Conservation (phyloP, 2,888 invertebrate species). For the Caenorhabditis panamensis region DNA sequence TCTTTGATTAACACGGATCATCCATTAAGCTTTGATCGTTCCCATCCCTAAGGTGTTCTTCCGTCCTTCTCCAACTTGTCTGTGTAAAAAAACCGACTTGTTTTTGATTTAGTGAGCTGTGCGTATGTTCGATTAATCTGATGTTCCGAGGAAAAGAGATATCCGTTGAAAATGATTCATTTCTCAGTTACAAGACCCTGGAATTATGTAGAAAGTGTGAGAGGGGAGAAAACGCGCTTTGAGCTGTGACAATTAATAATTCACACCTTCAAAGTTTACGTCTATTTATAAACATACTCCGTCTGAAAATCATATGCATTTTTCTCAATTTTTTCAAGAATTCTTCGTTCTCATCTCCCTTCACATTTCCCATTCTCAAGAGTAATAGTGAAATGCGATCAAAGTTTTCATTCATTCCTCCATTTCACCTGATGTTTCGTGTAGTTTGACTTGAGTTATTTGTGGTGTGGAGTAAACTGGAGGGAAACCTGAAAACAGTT, state of each 20-base stretch:
- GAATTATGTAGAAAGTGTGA: too few species aligned
- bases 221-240: too few species aligned
- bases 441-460: too few species aligned
- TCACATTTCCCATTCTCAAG: too few species aligned
- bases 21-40: neutral
- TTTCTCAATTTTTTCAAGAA: slow-evolving; percentile 3
- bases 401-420: neutral
- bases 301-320: too few species aligned
- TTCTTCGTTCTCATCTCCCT: slow-evolving; percentile 1
- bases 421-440: slow-evolving; percentile 15
- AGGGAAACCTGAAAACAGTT: neutral
- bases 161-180: slow-evolving; percentile 22
- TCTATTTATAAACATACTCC: slow-evolving; percentile 29
- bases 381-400: neutral
- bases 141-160: neutral
- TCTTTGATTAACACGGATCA: neutral
- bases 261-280: slow-evolving; percentile 45
- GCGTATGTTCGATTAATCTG: too few species aligned
- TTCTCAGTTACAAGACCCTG: too few species aligned
- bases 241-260: slow-evolving; percentile 37
- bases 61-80: neutral
- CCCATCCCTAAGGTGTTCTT: neutral
- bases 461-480: neutral
- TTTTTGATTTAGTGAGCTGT: too few species aligned
- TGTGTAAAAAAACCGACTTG: neutral